A percentile compares a stretch with the other conserved stretches of the same genome.
Conservation (phyloP, 2,797 vertebrate species). For the Enteromius afrohamiltoni region DNA sequence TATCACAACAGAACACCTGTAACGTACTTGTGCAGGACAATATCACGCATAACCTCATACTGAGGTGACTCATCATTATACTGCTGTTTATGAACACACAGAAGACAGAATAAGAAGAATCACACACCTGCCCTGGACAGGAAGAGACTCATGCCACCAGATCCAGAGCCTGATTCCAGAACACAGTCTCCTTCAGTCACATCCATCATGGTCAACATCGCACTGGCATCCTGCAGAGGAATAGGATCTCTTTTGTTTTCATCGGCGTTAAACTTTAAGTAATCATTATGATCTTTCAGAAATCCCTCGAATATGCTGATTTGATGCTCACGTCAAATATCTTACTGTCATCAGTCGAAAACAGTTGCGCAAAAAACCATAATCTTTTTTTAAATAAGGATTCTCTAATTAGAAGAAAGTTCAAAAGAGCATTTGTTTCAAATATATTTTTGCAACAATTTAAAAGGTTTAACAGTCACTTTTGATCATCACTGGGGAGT, state of each 20-base stretch:
- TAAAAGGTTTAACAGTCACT: background rate
- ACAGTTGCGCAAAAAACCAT: background rate
- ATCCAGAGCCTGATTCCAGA: constrained; percentile 90
- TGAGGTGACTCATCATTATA: background rate
- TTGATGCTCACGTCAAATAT: background rate
- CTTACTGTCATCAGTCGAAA: background rate
- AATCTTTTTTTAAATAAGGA: background rate
- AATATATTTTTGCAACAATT: background rate
- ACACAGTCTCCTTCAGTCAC: constrained; percentile 84
- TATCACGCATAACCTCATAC: background rate
- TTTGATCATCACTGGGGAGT: background rate
- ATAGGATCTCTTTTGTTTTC: background rate
- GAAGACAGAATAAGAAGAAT: background rate
- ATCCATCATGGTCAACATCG: constrained; percentile 86
- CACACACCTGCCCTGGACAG: constrained; percentile 88
- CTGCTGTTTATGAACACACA: background rate
- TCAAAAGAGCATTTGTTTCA: background rate
- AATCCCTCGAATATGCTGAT: background rate
- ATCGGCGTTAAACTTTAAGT: background rate
- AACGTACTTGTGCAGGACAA: background rate
- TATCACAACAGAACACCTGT: background rate
- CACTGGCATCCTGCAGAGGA: constrained; percentile 76
- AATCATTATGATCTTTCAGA: background rate
- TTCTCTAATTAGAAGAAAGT: background rate
- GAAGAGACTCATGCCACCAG: constrained; percentile 89